Base-by-base conservation (phyloP, 2,888 invertebrate genomes). In the Euspilapteryx auroguttella region DNA sequence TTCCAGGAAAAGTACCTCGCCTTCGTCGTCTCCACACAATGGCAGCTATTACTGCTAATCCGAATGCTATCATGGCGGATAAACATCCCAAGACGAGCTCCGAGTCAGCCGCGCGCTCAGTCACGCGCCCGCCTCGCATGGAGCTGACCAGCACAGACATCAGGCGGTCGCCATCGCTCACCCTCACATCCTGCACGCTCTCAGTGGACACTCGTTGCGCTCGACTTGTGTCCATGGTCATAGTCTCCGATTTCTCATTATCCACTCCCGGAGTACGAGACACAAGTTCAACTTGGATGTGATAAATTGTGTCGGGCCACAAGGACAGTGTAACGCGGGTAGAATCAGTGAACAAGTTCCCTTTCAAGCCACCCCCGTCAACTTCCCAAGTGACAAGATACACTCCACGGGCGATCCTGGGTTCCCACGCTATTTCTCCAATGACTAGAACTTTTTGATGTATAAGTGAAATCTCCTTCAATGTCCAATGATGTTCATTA, bases 351-450 rank as follows among this genome's bases (percentile, higher is more conserved):
- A 88, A 86, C 37, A 89, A 76, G 62, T 89, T 88, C 38, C 89
- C 89, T 64, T 86, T 87, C 34, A 89, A 71, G 37, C 88, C 88
- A 40, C 88, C 88, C 32, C 88, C 88, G 47, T 85, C 86, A 30
- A 89, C 85, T 78, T 89, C 89, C 89, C 89, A 89, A 35, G 88
- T 88, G 29, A 89, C 87, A 47, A 89, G 76, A 62, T 88, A 89
- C 33, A 88, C 83, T 14, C 82, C 82, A 29, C 79, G 79, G 31
- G 66, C 76, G 48, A 81, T 78, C 59, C 82, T 81, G 7, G 83
- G 80, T 43, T 85, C 83, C 86, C 86, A 86, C 26, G 83, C 82
- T 39, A 86, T 83, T 64, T 86, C 85, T 24, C 85, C 85, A 38
- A 86, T 86, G 22, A 82, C 82, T 21, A 82, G 53, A 36, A 84